Conservation (phyloP, 1,140 invertebrate genomes). For the Ladona fulva region DNA sequence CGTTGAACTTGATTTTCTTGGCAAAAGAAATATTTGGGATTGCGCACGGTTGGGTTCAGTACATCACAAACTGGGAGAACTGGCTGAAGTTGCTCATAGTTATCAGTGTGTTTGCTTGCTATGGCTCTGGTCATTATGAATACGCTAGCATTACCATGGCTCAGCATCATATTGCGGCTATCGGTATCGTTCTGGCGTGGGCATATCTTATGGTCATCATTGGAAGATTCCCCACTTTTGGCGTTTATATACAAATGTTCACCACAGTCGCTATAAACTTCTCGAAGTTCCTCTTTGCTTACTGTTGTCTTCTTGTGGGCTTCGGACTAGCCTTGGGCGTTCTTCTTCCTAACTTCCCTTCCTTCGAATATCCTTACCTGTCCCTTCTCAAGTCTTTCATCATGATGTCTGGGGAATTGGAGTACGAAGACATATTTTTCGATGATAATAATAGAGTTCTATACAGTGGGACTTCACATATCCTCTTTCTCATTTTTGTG, state of each 20-base stretch:
- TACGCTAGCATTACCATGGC: slow-evolving; percentile 25
- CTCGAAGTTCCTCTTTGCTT: slow-evolving; percentile 69
- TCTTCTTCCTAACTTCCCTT: slow-evolving; percentile 62
- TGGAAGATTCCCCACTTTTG: slow-evolving; percentile 73
- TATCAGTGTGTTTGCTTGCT: slow-evolving; percentile 50
- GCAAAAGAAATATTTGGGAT: slow-evolving; percentile 65
- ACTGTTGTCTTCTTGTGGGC: slow-evolving; percentile 66
- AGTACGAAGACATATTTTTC: slow-evolving; percentile 77
- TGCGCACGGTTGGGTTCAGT: slow-evolving; percentile 54
- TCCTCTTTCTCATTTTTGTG: slow-evolving; percentile 67
- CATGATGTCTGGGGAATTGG: slow-evolving; percentile 82
- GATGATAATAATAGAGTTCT: slow-evolving; percentile 47
- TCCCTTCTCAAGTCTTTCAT: slow-evolving; percentile 68
- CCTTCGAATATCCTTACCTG: slow-evolving; percentile 43
- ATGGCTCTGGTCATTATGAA: slow-evolving; percentile 27
- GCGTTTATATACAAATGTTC: slow-evolving; percentile 78
- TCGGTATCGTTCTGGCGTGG: slow-evolving; percentile 68
- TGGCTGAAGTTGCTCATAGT: slow-evolving; percentile 72
- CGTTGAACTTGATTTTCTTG: slow-evolving; percentile 21
- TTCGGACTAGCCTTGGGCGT: slow-evolving; percentile 70
- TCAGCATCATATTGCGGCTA: slow-evolving; percentile 67
- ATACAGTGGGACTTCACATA: slow-evolving; percentile 51
- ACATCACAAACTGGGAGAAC: slow-evolving; percentile 72
- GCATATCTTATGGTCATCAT: slow-evolving; percentile 73
- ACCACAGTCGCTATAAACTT: slow-evolving; percentile 73